Conservation (phyloP, 2,113 vertebrate species). For the Python bivittatus region DNA sequence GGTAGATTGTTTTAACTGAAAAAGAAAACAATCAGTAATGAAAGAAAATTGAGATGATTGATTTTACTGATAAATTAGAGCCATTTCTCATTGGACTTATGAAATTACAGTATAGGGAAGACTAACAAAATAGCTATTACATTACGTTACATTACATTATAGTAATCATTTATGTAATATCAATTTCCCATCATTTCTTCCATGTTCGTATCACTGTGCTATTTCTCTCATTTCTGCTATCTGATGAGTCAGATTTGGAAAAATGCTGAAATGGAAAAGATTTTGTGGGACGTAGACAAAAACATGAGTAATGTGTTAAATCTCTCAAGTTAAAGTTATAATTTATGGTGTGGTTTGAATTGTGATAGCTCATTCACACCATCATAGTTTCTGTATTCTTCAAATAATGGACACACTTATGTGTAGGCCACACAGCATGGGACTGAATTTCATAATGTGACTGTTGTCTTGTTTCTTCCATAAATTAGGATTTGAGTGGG, state of each 20-base stretch:
- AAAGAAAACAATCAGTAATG: not conserved
- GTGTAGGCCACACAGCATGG: not conserved
- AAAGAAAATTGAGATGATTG: not conserved
- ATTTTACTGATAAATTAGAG: not conserved
- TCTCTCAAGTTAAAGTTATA: not conserved
- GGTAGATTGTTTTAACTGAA: not conserved
- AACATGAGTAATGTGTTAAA: slow-evolving; percentile 13
- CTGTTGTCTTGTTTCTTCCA: not conserved
- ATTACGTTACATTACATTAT: not conserved
- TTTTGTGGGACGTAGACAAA: not conserved
- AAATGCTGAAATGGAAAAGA: not conserved
- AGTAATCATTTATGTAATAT: not conserved
- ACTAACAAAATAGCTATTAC: not conserved
- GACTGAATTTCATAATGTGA: not conserved
- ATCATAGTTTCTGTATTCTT: not conserved
- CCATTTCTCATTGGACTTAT: not conserved
- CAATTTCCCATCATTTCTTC: not conserved
- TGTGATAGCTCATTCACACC: not conserved
- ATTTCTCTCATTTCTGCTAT: not conserved
- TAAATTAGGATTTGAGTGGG: not conserved
- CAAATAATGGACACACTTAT: not conserved
- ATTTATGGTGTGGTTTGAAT: not conserved
- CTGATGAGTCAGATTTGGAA: slow-evolving; percentile 4
- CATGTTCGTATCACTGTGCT: not conserved
- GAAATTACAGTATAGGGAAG: not conserved